These are phyloP conservation scores for Dufourea novaeangliae DNA, from an alignment of 1,140 invertebrate genomes.

Conservation along the genomic window DNA sequence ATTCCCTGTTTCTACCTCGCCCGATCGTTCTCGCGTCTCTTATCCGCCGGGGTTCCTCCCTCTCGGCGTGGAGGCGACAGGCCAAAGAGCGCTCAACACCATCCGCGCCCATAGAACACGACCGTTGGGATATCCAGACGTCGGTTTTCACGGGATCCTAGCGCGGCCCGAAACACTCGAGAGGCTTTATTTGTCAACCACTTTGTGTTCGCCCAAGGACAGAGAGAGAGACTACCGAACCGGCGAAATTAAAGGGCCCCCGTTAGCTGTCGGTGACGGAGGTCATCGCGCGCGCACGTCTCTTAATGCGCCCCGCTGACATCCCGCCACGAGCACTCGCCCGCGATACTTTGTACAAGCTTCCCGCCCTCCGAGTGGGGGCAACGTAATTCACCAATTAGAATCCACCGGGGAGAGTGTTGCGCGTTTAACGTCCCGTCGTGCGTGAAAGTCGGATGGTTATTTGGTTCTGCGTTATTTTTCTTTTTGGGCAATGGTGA, in stretches of 20 bases:
- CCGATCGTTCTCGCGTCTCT: constrained; percentile 35
- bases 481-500: too few relatives aligned
- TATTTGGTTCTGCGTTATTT: too few relatives aligned
- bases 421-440: not conserved
- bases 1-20: constrained; percentile 28
- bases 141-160: constrained; percentile 60
- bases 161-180: constrained; percentile 28
- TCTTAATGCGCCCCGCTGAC: constrained; percentile 44
- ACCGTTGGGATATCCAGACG: constrained; percentile 56
- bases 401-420: not conserved
- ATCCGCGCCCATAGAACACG: constrained; percentile 48
- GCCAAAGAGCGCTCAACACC: constrained; percentile 61
- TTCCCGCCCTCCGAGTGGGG: too few relatives aligned
- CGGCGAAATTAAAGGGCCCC: constrained; percentile 66
- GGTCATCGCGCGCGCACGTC: constrained; percentile 27
- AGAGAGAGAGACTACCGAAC: constrained; percentile 28
- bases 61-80: constrained; percentile 13
- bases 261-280: constrained; percentile 19
- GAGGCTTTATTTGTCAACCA: constrained; percentile 73
- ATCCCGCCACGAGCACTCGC: not conserved
- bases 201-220: constrained; percentile 49
- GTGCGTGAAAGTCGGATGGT: not conserved
- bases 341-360: not conserved
- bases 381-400: not conserved
- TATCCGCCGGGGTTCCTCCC: constrained; percentile 16